Percentiles rank a stretch among this genome's conserved stretches.
Evolutionary conservation across 2,113 vertebrate genomes (phyloP).

Genomic region (Acanthisitta chloris): DNA sequence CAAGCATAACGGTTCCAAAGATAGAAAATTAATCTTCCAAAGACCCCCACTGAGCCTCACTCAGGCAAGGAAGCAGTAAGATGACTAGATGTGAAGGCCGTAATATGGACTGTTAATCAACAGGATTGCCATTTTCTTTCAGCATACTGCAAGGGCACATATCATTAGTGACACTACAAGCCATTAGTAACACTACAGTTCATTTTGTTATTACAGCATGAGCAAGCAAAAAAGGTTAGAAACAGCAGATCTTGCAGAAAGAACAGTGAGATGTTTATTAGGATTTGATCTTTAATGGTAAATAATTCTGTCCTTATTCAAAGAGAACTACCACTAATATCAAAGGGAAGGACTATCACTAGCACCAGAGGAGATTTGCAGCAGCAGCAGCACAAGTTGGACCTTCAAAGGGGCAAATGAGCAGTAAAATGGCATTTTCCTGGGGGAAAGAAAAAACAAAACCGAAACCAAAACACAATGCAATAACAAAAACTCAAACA

Average conservation of each 20-base stretch:
- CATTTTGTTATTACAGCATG: conserved; percentile 8
- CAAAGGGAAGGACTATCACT: not conserved
- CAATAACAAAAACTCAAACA: too few species aligned
- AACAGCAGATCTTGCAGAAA: not conserved
- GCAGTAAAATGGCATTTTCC: not conserved
- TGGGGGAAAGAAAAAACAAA: not conserved
- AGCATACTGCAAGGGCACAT: not conserved
- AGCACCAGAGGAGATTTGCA: not conserved
- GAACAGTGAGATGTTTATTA: not conserved
- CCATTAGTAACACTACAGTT: too few species aligned
- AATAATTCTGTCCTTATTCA: not conserved
- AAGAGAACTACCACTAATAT: not conserved
- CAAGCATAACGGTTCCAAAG: not conserved
- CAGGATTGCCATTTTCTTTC: not conserved
- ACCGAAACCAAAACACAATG: too few species aligned
- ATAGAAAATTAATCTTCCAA: not conserved
- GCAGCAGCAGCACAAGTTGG: not conserved
- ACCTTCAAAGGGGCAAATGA: not conserved
- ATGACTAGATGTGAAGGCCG: not conserved
- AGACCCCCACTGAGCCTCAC: not conserved
- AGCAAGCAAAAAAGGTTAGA: not conserved
- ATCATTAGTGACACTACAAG: not conserved
- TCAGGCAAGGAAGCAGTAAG: not conserved
- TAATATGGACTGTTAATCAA: not conserved
- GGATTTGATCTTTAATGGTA: not conserved